Evolutionary conservation across 2,113 vertebrate genomes (phyloP).

Genomic region (Takifugu bimaculatus): DNA sequence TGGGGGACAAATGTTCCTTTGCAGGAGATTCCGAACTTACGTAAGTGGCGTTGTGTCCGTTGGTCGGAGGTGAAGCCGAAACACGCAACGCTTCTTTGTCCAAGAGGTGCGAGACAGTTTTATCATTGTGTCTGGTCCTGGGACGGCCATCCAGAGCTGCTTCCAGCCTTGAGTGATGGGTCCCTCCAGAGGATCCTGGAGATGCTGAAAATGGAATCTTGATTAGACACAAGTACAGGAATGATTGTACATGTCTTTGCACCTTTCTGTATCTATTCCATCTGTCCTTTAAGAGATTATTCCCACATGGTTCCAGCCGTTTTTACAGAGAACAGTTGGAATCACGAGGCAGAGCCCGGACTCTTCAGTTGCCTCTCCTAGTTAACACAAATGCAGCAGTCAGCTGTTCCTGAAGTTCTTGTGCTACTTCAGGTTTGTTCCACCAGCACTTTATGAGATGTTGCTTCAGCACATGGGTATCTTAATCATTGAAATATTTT

Average conservation of each 20-base stretch:
- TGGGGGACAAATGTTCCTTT: constrained; percentile 6
- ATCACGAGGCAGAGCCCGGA: too few species aligned
- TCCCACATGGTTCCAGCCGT: too few species aligned
- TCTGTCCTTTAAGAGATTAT: too few species aligned
- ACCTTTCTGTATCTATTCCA: too few species aligned
- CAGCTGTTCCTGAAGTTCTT: background rate
- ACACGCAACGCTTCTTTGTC: background rate
- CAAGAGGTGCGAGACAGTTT: constrained; percentile 8
- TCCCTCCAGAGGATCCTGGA: constrained; percentile 1
- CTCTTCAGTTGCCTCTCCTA: too few species aligned
- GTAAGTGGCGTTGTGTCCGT: background rate
- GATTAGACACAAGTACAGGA: background rate
- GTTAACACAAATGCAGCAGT: too few species aligned
- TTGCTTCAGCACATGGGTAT: too few species aligned
- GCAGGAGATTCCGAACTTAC: background rate
- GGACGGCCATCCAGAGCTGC: constrained; percentile 14
- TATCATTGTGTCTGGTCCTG: background rate
- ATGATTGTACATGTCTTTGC: too few species aligned
- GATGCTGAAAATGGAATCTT: background rate
- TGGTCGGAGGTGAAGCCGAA: too few species aligned
- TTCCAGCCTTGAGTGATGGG: constrained; percentile 18
- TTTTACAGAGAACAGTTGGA: too few species aligned
- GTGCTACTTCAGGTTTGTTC: background rate
- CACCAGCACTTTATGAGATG: background rate
- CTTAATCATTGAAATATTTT: background rate